Evolutionary conservation across 2,113 vertebrate genomes (phyloP), one percentile per base, ranked within the genome.

Genomic region (Kryptolebias marmoratus): DNA sequence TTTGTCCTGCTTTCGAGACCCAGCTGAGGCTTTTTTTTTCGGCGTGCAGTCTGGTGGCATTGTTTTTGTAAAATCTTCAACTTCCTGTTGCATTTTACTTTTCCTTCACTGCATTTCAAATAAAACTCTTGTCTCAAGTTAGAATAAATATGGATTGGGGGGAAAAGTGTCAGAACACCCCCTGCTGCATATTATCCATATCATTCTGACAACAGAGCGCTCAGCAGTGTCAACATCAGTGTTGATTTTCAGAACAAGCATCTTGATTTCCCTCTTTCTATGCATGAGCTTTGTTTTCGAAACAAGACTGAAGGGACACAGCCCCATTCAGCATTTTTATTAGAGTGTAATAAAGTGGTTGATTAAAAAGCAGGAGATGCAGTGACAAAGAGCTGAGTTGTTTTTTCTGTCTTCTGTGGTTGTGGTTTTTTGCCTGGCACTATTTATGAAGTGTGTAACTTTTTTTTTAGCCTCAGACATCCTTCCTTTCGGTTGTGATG

Each of bases 281-380:
- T 9, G 13, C 27, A 54, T 36, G 55, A 77, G 71, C 49, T 78
- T 65, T 39, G 50, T 71, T 58, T 28, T 36, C 27, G 9, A 8
- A 42, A 42, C 39, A 42, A 42, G 10, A 15, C 18, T 42, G 9
- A 32, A 4, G 11, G 14, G 28, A 50, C 49, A 72, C 74, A 14
- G 45, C 69, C 62, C 64, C 77, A 78, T 27, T 49, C 48, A 48
- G 3, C 39, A 30, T 68, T 81, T 71, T 62, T 62, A 53, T 31
- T 16, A 13, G 5, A 0, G 39, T 64, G 70, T 68, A 78, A 73
- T 75, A 75, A 77, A 76, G 30, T 15, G 7, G 27, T 52, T 71
- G 74, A 77, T 80, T 73, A 62, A 71, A 30, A 64, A 13, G 53
- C 44, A 48, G 31, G 54, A 49, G 49, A 14, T 39, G 49, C 45